These are phyloP conservation scores for Dicyrtomina minuta DNA, from an alignment of 2,888 invertebrate genomes.

Conservation along the genomic window DNA sequence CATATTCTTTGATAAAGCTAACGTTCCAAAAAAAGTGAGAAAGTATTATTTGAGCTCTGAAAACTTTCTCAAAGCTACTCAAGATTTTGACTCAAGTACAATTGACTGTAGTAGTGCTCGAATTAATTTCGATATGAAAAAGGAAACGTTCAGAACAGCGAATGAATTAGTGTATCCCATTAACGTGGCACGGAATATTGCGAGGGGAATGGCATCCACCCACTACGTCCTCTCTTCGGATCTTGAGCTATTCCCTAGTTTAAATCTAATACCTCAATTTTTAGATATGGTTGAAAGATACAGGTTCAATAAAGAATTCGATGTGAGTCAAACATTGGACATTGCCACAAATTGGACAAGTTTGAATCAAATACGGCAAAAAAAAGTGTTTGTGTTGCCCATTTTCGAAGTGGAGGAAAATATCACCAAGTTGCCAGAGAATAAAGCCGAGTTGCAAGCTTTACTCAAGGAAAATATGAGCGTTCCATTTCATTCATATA, in stretches of 20 bases:
- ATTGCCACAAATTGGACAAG: slow-evolving; percentile 46
- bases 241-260: slow-evolving; percentile 87
- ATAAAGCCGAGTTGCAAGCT: slow-evolving; percentile 67
- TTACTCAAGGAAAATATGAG: slow-evolving; percentile 76
- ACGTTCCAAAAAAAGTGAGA: not conserved
- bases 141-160: not conserved
- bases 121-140: not conserved
- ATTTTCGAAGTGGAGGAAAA: slow-evolving; percentile 81
- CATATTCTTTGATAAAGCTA: not conserved
- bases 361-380: too few species aligned
- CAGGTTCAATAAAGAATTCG: slow-evolving; percentile 26
- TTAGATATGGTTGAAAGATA: slow-evolving; percentile 72
- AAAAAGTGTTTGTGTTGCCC: slow-evolving; percentile 83
- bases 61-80: not conserved
- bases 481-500: slow-evolving; percentile 85
- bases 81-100: too few species aligned
- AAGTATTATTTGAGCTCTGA: not conserved
- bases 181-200: slow-evolving; percentile 76
- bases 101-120: not conserved
- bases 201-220: slow-evolving; percentile 75
- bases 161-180: not conserved
- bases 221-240: slow-evolving; percentile 82
- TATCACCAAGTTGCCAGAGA: slow-evolving; percentile 65
- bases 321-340: not conserved
- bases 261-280: slow-evolving; percentile 72